Evolutionary conservation across 2,113 vertebrate species (phyloP).

Genomic region (Hydrochoerus hydrochaeris): DNA sequence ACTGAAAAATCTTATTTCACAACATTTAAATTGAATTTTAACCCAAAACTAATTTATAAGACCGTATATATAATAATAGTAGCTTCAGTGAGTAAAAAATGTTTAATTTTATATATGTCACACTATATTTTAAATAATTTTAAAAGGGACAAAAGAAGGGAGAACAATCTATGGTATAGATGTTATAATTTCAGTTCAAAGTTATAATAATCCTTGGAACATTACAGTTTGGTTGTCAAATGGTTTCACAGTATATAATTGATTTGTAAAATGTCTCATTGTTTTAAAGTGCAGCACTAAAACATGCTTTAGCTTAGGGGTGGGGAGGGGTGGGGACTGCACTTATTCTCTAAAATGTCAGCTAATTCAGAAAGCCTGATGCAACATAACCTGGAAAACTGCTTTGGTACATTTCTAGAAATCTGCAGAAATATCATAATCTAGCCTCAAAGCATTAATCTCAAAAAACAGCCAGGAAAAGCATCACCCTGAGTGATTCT

Average conservation of each 20-base stretch:
- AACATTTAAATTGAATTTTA: constrained; percentile 79
- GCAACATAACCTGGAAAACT: constrained; percentile 80
- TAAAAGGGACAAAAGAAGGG: constrained; percentile 71
- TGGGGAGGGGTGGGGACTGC: constrained; percentile 62
- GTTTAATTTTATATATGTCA: constrained; percentile 79
- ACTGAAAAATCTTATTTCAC: constrained; percentile 65
- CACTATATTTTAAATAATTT: constrained; percentile 81
- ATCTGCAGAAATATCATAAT: constrained; percentile 79
- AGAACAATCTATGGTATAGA: constrained; percentile 73
- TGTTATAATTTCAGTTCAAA: constrained; percentile 78
- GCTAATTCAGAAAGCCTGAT: constrained; percentile 83
- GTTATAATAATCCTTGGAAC: constrained; percentile 77
- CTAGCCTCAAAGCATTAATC: constrained; percentile 82
- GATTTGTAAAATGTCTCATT: constrained; percentile 77
- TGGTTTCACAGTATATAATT: constrained; percentile 77
- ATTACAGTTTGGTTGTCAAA: constrained; percentile 77
- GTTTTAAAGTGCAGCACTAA: constrained; percentile 80
- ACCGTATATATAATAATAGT: constrained; percentile 75
- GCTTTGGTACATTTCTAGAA: constrained; percentile 82
- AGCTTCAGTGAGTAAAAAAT: constrained; percentile 69
- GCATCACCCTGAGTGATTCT: constrained; percentile 73
- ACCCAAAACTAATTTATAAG: constrained; percentile 80
- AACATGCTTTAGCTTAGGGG: constrained; percentile 79
- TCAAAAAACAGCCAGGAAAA: constrained; percentile 77
- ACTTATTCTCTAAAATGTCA: constrained; percentile 81